Percentiles rank a stretch among this genome's conserved stretches.
Conservation (phyloP, 2,888 invertebrate species). For the Cartodere bifasciata region DNA sequence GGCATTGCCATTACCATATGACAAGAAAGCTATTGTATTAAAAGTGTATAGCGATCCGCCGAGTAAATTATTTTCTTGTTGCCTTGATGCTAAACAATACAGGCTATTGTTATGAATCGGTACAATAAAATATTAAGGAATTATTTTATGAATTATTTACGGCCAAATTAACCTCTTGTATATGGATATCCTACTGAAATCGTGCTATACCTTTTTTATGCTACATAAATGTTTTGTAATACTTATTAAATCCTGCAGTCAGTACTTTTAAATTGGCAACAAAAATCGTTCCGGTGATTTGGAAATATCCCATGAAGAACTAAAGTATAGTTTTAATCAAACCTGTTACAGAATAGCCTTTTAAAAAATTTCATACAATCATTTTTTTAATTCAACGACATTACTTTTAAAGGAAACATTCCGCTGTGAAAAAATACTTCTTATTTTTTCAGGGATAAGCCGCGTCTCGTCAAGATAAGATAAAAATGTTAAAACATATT, state of each 20-base stretch:
- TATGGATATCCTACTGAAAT: conserved; percentile 1
- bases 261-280: no score
- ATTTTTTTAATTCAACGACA: no score
- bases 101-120: conserved; percentile 30
- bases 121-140: conserved; percentile 33
- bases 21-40: conserved; percentile 33
- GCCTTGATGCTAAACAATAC: conserved; percentile 31
- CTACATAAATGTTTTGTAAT: conserved; percentile 3
- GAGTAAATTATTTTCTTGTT: conserved; percentile 33
- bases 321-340: no score
- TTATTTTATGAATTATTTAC: conserved; percentile 22
- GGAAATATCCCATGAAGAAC: no score
- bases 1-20: conserved; percentile 30
- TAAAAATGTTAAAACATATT: no score
- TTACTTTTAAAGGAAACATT: no score
- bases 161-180: conserved; percentile 20
- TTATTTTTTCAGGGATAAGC: no score
- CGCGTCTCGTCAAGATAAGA: no score
- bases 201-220: conserved; percentile 1
- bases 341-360: no score
- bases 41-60: conserved; percentile 29
- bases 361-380: no score
- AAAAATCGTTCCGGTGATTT: no score
- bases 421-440: no score
- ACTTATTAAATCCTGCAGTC: conserved; percentile 1